Base-by-base conservation (phyloP, 2,888 invertebrate genomes). In the Operophtera brumata region DNA sequence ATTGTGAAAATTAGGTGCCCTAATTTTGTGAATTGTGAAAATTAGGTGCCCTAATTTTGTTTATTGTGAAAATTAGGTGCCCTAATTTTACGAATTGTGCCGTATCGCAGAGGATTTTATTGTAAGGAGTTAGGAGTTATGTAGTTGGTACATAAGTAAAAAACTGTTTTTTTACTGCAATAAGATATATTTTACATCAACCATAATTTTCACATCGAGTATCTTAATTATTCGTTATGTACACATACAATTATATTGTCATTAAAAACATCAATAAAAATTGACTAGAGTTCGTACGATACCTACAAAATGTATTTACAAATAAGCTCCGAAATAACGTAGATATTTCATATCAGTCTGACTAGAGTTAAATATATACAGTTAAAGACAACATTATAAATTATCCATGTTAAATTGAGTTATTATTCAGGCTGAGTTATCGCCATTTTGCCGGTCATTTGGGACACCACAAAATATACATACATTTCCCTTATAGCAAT, bases 201-300 rank as follows among this genome's bases (percentile, higher is more conserved):
- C 78, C 78, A 78, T 74, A 78, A n/a, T 78, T 74, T 64, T 77
- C 80, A 84, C 80, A 85, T 81, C 78, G 69, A 80, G 51, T 73
- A 67, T 60, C 59, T 73, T 71, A 69, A 72, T 75, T 80, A 84
- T 84, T 73, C 85, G 51, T 53, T 61, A 61, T 61, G 20, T 64
- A 64, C 61, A 88, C 82, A 84, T 87, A 84, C 85, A 86, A 84
- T 87, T 73, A 86, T 86, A 89, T 89, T 87, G 88, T 88, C 86
- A 80, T 84, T 83, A 84, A 86, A 61, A 87, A 84, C 83, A 84
- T 82, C 68, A 86, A 82, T 85, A 82, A 81, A 88, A 89, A 88
- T 89, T 89, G 87, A 88, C 89, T 88, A 88, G 79, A 80, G 69
- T 77, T 81, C 76, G 77, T 77, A 78, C 69, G 73, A 71, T 87